Conservation (phyloP, 2,113 vertebrate genomes). For the Chloropsis cyanopogon region DNA sequence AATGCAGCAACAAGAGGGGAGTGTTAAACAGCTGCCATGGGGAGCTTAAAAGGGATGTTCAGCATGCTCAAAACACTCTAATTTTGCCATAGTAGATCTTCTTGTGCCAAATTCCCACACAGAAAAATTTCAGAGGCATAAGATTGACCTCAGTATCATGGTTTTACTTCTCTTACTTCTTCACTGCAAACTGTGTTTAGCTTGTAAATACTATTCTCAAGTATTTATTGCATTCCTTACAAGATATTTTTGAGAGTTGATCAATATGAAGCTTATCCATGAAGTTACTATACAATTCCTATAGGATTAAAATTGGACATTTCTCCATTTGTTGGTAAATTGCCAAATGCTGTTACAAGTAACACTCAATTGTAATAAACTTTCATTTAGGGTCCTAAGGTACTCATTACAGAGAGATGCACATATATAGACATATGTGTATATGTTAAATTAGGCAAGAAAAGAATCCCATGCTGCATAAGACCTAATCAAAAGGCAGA, state of each 20-base stretch:
- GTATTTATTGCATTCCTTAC: not conserved
- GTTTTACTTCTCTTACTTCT: not conserved
- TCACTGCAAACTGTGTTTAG: not conserved
- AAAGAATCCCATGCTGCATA: not conserved
- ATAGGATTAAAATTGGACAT: not conserved
- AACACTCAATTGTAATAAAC: slow-evolving; percentile 11
- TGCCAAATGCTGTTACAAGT: slow-evolving; percentile 19
- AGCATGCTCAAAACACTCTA: slow-evolving; percentile 20
- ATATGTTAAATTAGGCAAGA: not conserved
- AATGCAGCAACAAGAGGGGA: slow-evolving; percentile 28
- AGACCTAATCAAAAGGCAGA: slow-evolving; percentile 14
- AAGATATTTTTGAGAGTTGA: not conserved
- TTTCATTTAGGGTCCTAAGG: slow-evolving; percentile 2
- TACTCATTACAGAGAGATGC: not conserved
- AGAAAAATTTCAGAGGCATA: slow-evolving; percentile 22
- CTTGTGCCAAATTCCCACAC: slow-evolving; percentile 43
- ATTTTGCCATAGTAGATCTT: slow-evolving; percentile 28
- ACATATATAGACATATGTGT: not conserved
- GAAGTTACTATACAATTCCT: not conserved
- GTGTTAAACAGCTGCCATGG: slow-evolving; percentile 42
- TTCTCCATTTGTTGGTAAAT: not conserved
- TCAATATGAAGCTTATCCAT: not conserved
- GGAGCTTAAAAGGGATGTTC: slow-evolving; percentile 30
- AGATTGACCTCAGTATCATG: not conserved
- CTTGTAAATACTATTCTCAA: not conserved